Conservation (phyloP, 1,140 invertebrate genomes). For the Aphis craccivora region DNA sequence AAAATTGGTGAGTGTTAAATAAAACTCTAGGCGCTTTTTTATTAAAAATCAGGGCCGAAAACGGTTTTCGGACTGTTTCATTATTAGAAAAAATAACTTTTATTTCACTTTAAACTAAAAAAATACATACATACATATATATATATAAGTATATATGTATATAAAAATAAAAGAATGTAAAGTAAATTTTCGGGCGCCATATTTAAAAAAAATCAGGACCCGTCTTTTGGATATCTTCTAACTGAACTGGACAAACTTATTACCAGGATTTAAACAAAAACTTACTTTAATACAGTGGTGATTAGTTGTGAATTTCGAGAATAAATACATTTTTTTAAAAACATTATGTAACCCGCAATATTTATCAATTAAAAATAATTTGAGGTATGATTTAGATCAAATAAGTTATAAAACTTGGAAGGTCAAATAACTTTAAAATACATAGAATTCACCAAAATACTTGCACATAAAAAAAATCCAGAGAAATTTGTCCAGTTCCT, state of each 20-base stretch:
- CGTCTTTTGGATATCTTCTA: conserved; percentile 44
- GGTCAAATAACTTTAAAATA: conserved; percentile 5
- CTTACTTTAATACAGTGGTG: not conserved
- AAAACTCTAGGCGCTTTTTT: conserved; percentile 56
- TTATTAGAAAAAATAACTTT: conserved; percentile 52
- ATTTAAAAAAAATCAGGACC: conserved; percentile 57
- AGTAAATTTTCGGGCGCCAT: conserved; percentile 47
- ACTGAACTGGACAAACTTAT: conserved; percentile 40
- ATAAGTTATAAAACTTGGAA: not conserved
- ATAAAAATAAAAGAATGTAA: not conserved
- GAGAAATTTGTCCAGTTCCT: conserved; percentile 1
- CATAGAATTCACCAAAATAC: not conserved
- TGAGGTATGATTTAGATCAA: not conserved
- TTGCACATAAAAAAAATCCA: conserved; percentile 8
- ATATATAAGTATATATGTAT: not conserved
- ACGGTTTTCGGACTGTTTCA: conserved; percentile 54
- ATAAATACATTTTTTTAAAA: not conserved
- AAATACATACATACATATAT: conserved; percentile 30
- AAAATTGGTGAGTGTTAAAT: not conserved
- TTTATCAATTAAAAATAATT: not conserved
- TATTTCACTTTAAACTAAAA: conserved; percentile 41
- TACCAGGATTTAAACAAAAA: conserved; percentile 25
- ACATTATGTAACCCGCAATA: not conserved
- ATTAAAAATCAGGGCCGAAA: conserved; percentile 58
- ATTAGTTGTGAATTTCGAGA: not conserved